These are phyloP conservation scores for Anodontia alba DNA, from an alignment of 2,888 invertebrate genomes.

Conservation along the genomic window DNA sequence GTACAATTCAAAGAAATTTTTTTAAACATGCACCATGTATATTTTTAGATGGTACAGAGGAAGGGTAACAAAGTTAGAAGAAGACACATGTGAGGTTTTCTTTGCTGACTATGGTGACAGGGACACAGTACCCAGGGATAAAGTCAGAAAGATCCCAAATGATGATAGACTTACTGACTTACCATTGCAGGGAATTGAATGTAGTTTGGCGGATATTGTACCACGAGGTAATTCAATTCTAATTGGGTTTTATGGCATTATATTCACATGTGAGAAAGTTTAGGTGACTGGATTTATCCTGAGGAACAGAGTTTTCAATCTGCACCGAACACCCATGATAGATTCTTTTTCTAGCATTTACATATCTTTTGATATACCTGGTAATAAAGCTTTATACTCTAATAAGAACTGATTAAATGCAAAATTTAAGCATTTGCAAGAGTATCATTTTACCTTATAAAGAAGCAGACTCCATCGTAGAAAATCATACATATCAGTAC, in stretches of 20 bases:
- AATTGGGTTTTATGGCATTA: too few relatives aligned
- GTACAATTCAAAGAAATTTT: too few relatives aligned
- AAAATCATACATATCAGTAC: too few relatives aligned
- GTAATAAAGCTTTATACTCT: too few relatives aligned
- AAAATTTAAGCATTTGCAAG: too few relatives aligned
- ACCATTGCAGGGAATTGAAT: constrained; percentile 89
- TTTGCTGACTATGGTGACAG: constrained; percentile 89
- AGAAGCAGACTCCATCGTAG: too few relatives aligned
- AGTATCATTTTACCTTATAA: too few relatives aligned
- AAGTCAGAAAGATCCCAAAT: constrained; percentile 86
- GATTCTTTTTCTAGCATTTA: too few relatives aligned
- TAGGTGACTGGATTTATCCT: background rate
- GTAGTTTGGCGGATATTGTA: constrained; percentile 87
- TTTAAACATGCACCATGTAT: too few relatives aligned
- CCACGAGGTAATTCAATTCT: constrained; percentile 82
- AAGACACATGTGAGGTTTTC: constrained; percentile 86
- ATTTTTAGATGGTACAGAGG: constrained; percentile 81
- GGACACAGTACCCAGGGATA: constrained; percentile 84
- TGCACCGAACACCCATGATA: too few relatives aligned
- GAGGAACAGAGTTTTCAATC: background rate
- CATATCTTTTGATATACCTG: too few relatives aligned
- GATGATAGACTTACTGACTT: constrained; percentile 86
- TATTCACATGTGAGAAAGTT: background rate
- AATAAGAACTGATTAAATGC: too few relatives aligned
- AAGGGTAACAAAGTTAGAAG: constrained; percentile 84